Evolutionary conservation across 2,888 invertebrate genomes (phyloP), one percentile per base, ranked within the genome.

Genomic region (Nowickia ferox): DNA sequence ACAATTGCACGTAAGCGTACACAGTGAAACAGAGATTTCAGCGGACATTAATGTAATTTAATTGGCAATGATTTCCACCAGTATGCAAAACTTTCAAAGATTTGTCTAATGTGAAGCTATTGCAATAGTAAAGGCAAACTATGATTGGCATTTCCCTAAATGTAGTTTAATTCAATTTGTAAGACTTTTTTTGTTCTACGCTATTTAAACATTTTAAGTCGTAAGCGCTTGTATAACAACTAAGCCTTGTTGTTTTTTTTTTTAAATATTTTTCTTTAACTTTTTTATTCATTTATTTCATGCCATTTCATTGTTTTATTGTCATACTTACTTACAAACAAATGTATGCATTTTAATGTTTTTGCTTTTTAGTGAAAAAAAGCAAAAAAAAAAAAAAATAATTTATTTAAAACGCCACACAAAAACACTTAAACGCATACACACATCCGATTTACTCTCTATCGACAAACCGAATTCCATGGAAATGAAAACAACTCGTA

Each of bases 271-370:
- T 46, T 17, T 11, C 48, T 17, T 48, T 57, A 22, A 72, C 66
- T 61, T 61, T 72, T 55, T 63, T 61, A 72, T 85, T 77, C 77
- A 81, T 81, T 81, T 72, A 81, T 85, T 76, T 61, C 63, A 83
- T 72, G 63, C 79, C 83, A 80, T 83, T 72, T 86, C 53, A 86
- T 83, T 83, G 77, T 83, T 78, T 78, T 83, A 66, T 83, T 83
- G 77, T 85, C 81, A 78, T 83, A 80, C 72, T 79, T 79, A 83
- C 30, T 30, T 6, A 30, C 30, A 6, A 6, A 30, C 66, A 68
- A 82, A 51, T 82, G 78, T 71, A 77, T 77, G 72, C 81, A 77
- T 74, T 75, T 75, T 79, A 79, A 75, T 75, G 74, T 74, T 61
- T 59, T 44, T 30, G 57, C 22, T 40, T 57, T 69, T 40, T 55